phyloP scores from a whole-genome alignment of 2,113 vertebrate genomes.

The Donacobius atricapilla region DNA sequence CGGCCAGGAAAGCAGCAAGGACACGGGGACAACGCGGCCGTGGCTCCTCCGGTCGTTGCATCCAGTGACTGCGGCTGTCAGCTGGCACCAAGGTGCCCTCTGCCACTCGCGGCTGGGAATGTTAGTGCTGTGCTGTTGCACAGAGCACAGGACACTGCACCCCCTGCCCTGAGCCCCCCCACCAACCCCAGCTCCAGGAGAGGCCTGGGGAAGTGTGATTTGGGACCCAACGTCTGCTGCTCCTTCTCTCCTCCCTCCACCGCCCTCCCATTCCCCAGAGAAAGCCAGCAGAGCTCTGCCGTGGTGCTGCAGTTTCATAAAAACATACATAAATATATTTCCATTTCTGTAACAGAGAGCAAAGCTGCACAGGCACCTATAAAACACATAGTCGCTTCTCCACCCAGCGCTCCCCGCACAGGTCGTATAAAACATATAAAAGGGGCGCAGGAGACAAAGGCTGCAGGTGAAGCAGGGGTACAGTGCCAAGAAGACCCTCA shows the following conservation, averaged over 20 bases:
- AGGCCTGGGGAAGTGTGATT: neutral
- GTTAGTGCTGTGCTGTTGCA: neutral
- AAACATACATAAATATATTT: conserved; percentile 82
- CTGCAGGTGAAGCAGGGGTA: neutral
- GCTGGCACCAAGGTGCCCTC: neutral
- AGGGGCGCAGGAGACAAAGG: neutral
- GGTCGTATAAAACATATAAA: conserved; percentile 68
- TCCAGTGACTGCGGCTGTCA: neutral
- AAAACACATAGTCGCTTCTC: conserved; percentile 63
- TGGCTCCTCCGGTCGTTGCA: neutral
- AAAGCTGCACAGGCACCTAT: conserved; percentile 66
- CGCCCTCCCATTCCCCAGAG: neutral
- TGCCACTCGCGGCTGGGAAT: neutral
- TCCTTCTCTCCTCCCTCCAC: neutral
- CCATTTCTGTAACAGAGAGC: conserved; percentile 62
- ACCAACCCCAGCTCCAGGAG: neutral
- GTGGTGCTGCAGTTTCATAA: conserved; percentile 71
- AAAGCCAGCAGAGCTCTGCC: neutral
- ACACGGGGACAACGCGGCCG: neutral
- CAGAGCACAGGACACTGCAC: neutral
- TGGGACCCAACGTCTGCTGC: accelerated
- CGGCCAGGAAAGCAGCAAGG: neutral
- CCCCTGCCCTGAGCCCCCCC: neutral
- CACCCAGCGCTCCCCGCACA: conserved; percentile 32
- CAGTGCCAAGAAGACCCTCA: neutral